A percentile compares a stretch with the other conserved stretches of the same genome.
Evolutionary conservation across 2,113 vertebrate species (phyloP).

Genomic region (Lota lota): DNA sequence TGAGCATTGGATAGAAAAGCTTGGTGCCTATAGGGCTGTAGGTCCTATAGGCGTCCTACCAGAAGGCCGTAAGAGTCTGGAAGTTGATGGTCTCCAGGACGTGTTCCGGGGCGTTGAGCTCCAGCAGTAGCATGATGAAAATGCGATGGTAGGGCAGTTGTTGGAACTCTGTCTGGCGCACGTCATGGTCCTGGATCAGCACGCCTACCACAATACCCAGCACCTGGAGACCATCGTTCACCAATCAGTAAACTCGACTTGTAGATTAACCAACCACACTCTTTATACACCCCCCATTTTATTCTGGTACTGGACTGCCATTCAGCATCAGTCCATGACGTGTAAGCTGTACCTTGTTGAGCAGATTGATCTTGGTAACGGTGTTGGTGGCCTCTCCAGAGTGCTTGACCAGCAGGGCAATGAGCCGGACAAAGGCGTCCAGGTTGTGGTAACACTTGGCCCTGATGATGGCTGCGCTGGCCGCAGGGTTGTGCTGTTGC

Average conservation of each 20-base stretch:
- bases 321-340: no score
- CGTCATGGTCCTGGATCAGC: constrained; percentile 95
- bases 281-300: neutral
- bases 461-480: constrained; percentile 94
- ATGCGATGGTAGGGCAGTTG: constrained; percentile 97
- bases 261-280: neutral
- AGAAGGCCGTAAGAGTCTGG: constrained; percentile 98
- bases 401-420: constrained; percentile 95
- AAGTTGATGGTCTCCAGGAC: constrained; percentile 99
- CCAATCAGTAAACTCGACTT: neutral
- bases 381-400: constrained; percentile 98
- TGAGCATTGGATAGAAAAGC: neutral
- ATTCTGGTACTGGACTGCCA: no score
- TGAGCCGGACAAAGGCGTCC: constrained; percentile 95
- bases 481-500: constrained; percentile 96
- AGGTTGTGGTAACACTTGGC: constrained; percentile 99
- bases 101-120: constrained; percentile 97
- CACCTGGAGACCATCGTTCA: constrained; percentile 71
- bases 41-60: constrained; percentile 72
- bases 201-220: constrained; percentile 97
- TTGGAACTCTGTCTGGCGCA: constrained; percentile 96
- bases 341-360: constrained; percentile 83
- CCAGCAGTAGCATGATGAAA: constrained; percentile 97
- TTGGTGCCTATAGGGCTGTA: neutral
- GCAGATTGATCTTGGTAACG: constrained; percentile 96